A percentile compares a stretch with the other conserved stretches of the same genome.
phyloP scores from a whole-genome alignment of 2,888 invertebrate genomes.

The Lithophane leautieri region DNA sequence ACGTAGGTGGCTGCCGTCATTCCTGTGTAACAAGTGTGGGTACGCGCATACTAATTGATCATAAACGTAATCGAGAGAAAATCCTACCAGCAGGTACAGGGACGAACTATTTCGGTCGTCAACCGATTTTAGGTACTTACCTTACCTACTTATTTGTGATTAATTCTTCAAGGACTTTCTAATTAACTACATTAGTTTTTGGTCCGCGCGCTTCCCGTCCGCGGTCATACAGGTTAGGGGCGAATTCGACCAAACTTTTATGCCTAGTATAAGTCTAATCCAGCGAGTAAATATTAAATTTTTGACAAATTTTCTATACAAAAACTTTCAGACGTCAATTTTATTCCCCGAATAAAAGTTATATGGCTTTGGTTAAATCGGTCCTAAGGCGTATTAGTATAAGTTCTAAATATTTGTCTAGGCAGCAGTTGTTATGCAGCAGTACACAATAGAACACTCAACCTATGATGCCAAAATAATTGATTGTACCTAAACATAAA shows the following conservation, averaged over 20 bases:
- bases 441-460: slow-evolving; percentile 7
- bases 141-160: neutral
- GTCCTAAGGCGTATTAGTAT: neutral
- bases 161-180: too few relatives aligned
- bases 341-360: too few relatives aligned
- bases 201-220: too few relatives aligned
- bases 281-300: too few relatives aligned
- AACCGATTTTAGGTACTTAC: too few relatives aligned
- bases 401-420: slow-evolving; percentile 9
- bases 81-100: slow-evolving; percentile 81
- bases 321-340: too few relatives aligned
- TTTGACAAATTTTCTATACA: too few relatives aligned
- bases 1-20: slow-evolving; percentile 84
- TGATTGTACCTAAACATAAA: neutral
- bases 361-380: too few relatives aligned
- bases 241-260: too few relatives aligned
- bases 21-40: slow-evolving; percentile 84
- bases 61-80: slow-evolving; percentile 88
- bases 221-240: too few relatives aligned
- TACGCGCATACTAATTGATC: slow-evolving; percentile 83
- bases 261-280: too few relatives aligned
- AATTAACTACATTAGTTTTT: too few relatives aligned
- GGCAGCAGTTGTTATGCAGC: neutral
- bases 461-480: neutral
- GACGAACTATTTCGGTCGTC: slow-evolving; percentile 63